phyloP scores from a whole-genome alignment of 2,113 vertebrate genomes.

The Paradisaea rubra region DNA sequence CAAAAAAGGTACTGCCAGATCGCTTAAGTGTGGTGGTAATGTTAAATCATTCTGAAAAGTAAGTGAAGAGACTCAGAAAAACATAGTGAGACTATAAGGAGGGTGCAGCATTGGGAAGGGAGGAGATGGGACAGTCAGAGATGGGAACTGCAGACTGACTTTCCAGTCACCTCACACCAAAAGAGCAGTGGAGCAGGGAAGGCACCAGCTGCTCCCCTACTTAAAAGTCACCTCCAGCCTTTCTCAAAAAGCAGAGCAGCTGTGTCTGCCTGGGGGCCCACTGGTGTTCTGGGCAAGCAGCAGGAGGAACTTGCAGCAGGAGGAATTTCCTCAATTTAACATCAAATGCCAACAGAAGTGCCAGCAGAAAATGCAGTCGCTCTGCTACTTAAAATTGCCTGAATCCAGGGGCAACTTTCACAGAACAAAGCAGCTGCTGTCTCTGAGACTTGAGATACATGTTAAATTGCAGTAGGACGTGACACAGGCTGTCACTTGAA shows the following conservation, averaged over 20 bases:
- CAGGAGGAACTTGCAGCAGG: not conserved
- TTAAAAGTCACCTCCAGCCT: conserved; percentile 6
- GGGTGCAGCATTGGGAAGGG: not conserved
- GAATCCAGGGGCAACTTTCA: not conserved
- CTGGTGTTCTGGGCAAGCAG: not conserved
- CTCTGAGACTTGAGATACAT: not conserved
- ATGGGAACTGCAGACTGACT: not conserved
- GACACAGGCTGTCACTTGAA: not conserved
- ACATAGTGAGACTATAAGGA: not conserved
- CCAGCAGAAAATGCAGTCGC: not conserved
- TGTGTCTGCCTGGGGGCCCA: not conserved
- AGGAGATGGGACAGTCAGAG: not conserved
- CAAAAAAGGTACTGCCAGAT: not conserved
- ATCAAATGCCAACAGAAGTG: not conserved
- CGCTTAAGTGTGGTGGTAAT: not conserved
- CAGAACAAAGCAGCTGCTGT: not conserved
- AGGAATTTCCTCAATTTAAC: not conserved
- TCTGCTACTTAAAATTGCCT: not conserved
- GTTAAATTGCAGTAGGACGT: not conserved
- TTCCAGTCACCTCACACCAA: not conserved
- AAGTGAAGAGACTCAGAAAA: not conserved
- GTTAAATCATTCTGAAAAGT: not conserved
- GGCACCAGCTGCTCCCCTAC: not conserved
- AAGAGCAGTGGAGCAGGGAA: not conserved
- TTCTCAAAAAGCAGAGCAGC: not conserved